Evolutionary conservation across 2,888 invertebrate species (phyloP), one percentile per base, ranked within the genome.

Genomic region (Colletes collaris): DNA sequence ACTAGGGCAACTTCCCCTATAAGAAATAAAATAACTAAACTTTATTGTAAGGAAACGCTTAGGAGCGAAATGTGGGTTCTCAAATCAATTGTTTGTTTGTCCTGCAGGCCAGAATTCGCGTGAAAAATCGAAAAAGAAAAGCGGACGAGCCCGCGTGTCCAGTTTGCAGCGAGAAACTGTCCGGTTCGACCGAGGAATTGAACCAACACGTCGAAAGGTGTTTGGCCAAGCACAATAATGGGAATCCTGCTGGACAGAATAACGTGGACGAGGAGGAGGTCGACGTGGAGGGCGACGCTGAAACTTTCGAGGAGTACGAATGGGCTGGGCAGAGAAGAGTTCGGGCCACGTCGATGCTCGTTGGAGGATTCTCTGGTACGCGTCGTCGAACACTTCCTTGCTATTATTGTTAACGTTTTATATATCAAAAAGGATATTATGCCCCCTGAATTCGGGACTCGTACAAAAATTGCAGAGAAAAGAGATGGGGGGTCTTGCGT

Each of bases 281-380:
- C 74, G 97, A 97, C 93, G 97, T 97, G 0, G 97, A 97, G 94
- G 96, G 96, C 53, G 93, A 94, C 78, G 93, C 93, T 27, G 95
- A 94, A 77, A 94, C 93, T 64, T 96, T 94, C 90, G 97, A 98
- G 85, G 98, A 98, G 91, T 98, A 98, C 93, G 97, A 97, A 90
- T 98, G 98, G 98, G 97, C 98, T 44, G 98, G 98, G 0, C 97
- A 98, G 92, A 96, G 97, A 90, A 93, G 98, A 74, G 95, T 97
- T 69, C 94, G 96, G 4, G 96, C 96, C 0, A 95, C 96, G 0
- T 96, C 96, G 4, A 93, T 97, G 82, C 94, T 97, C 64, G 94
- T 95, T 82, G 96, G 96, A 37, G 95, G 95, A 58, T 95, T 95
- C 86, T 94, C 95, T n/a, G 94, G 94, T 94, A 70, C 88, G 88